A percentile compares a stretch with the other conserved stretches of the same genome.
Evolutionary conservation across 2,888 invertebrate genomes (phyloP).

Genomic region (Lottia gigantea): DNA sequence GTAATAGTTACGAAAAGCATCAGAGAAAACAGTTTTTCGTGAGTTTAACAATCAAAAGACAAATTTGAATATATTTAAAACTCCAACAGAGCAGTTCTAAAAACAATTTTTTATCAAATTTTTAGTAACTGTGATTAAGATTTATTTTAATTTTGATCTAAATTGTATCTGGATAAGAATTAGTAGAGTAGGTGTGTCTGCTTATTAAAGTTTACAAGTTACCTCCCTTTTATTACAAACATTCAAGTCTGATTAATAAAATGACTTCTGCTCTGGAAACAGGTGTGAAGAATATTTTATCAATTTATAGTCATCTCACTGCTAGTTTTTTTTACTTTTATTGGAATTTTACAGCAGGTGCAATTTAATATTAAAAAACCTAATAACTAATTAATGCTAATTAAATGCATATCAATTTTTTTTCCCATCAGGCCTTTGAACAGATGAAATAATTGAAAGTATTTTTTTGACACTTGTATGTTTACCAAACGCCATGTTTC

Average conservation of each 20-base stretch:
- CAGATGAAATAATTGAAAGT: slow-evolving; percentile 7
- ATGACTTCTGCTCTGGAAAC: not conserved
- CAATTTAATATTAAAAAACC: not conserved
- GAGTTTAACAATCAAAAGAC: no score
- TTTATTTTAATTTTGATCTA: no score
- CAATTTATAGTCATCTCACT: not conserved
- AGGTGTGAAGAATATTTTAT: slow-evolving; percentile 5
- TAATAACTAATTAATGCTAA: not conserved
- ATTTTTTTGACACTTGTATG: slow-evolving; percentile 7
- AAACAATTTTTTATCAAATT: no score
- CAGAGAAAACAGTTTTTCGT: no score
- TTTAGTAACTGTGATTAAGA: no score
- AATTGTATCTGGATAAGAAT: no score
- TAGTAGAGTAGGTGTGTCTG: not conserved
- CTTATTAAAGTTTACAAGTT: slow-evolving; percentile 4
- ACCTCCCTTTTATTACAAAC: slow-evolving; percentile 7
- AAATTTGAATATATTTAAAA: no score
- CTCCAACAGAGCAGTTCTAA: no score
- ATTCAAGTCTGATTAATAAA: not conserved
- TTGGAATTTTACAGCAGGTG: not conserved
- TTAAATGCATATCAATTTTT: slow-evolving; percentile 1
- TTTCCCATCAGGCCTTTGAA: not conserved
- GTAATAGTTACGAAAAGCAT: no score
- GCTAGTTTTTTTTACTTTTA: no score
- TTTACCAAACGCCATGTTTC: not conserved